Evolutionary conservation across 2,113 vertebrate species (phyloP).

Genomic region (Paedocypris sp.): DNA sequence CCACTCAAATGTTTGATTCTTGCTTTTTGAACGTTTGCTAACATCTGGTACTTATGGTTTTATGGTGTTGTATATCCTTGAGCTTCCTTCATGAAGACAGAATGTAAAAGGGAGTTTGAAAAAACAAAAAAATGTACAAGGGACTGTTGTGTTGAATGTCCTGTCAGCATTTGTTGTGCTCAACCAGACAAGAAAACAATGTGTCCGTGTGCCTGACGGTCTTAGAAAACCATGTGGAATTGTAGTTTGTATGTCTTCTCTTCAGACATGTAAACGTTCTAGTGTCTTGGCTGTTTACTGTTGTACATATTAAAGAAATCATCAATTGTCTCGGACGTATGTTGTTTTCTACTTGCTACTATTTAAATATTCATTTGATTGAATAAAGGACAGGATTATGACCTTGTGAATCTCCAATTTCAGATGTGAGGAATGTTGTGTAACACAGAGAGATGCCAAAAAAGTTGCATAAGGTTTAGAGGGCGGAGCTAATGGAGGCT

Average conservation of each 20-base stretch:
- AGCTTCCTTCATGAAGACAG: not conserved
- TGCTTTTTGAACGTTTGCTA: not conserved
- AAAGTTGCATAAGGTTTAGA: not conserved
- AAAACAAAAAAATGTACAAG: not conserved
- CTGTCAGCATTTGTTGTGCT: not conserved
- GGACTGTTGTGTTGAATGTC: too few species aligned
- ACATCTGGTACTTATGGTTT: not conserved
- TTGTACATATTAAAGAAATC: constrained; percentile 16
- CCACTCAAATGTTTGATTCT: not conserved
- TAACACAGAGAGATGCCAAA: constrained; percentile 1
- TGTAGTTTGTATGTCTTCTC: not conserved
- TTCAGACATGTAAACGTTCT: not conserved
- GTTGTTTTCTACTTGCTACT: not conserved
- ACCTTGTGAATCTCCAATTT: not conserved
- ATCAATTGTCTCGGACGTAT: not conserved
- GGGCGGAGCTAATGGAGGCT: not conserved
- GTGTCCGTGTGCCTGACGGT: not conserved
- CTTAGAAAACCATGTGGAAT: not conserved
- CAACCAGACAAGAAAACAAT: not conserved
- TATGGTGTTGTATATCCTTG: not conserved
- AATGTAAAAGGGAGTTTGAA: not conserved
- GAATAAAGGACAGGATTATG: not conserved
- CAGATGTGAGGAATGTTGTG: not conserved
- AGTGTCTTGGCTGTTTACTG: not conserved
- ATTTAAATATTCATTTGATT: too few species aligned